A percentile compares a stretch with the other conserved stretches of the same genome.
Evolutionary conservation across 2,888 invertebrate genomes (phyloP).

Genomic region (Taenaris catops): DNA sequence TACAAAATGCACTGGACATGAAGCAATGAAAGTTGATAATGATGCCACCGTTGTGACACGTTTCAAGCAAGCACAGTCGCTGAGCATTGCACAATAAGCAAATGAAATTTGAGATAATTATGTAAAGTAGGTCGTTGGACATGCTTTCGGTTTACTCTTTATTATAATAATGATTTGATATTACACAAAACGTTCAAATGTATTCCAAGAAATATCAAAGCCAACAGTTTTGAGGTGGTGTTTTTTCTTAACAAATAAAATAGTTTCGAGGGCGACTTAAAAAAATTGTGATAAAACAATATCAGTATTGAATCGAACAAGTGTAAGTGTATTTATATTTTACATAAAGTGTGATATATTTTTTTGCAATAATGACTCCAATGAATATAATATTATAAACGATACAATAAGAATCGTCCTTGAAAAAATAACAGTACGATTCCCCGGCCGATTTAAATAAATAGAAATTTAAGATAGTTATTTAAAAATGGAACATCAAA

Average conservation of each 20-base stretch:
- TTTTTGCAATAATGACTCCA: too few species aligned
- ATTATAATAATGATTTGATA: conserved; percentile 12
- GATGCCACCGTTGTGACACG: conserved; percentile 71
- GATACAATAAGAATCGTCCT: not conserved
- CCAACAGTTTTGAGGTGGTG: too few species aligned
- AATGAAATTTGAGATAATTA: conserved; percentile 38
- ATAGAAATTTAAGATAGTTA: not conserved
- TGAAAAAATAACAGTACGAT: not conserved
- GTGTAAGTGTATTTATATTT: too few species aligned
- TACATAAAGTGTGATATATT: too few species aligned
- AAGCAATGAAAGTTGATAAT: conserved; percentile 75
- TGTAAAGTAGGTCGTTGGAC: conserved; percentile 32
- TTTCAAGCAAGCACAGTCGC: conserved; percentile 62
- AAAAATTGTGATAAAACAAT: too few species aligned
- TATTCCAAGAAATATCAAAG: too few species aligned
- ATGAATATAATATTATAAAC: too few species aligned
- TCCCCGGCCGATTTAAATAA: too few species aligned
- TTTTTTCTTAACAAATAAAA: too few species aligned
- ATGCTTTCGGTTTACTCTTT: conserved; percentile 24
- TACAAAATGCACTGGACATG: conserved; percentile 55
- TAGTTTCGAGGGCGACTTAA: too few species aligned
- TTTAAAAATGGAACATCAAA: conserved; percentile 16
- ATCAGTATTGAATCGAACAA: too few species aligned
- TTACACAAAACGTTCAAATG: conserved; percentile 8
- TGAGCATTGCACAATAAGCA: conserved; percentile 38